These are phyloP conservation scores for Kobus ellipsiprymnus DNA, from an alignment of 2,113 vertebrate species.

Conservation along the genomic window DNA sequence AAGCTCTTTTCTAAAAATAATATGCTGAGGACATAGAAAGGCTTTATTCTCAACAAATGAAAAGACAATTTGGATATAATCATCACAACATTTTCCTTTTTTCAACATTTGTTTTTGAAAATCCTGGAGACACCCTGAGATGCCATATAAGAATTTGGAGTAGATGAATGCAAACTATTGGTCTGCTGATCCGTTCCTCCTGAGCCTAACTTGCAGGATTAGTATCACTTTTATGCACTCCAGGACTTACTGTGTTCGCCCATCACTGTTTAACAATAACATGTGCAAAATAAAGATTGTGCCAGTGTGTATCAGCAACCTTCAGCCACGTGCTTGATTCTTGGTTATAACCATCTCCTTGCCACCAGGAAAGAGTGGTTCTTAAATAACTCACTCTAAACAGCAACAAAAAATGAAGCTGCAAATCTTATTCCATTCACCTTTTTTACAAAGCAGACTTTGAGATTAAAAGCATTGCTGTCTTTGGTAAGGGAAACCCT, in stretches of 20 bases:
- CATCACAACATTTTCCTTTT: not conserved
- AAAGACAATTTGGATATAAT: conserved; percentile 49
- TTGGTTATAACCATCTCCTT: not conserved
- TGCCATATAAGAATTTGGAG: not conserved
- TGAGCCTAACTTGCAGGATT: not conserved
- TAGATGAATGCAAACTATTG: not conserved
- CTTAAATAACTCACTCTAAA: not conserved
- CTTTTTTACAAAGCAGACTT: not conserved
- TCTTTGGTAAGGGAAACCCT: not conserved
- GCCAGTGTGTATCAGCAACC: accelerated
- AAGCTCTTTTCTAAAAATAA: conserved; percentile 68
- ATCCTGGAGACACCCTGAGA: not conserved
- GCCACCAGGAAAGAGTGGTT: not conserved
- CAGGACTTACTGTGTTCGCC: not conserved
- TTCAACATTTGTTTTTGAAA: conserved; percentile 22
- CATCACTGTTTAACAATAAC: not conserved
- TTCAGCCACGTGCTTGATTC: not conserved
- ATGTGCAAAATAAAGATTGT: not conserved
- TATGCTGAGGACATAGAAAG: conserved; percentile 22
- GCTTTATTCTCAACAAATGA: conserved; percentile 54
- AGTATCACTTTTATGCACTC: not conserved
- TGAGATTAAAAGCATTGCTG: not conserved
- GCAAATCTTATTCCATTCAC: not conserved
- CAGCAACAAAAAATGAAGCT: not conserved
- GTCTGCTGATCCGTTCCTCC: not conserved